These are phyloP conservation scores for Seriola dumerili DNA, from an alignment of 2,113 vertebrate species.

Conservation along the genomic window DNA sequence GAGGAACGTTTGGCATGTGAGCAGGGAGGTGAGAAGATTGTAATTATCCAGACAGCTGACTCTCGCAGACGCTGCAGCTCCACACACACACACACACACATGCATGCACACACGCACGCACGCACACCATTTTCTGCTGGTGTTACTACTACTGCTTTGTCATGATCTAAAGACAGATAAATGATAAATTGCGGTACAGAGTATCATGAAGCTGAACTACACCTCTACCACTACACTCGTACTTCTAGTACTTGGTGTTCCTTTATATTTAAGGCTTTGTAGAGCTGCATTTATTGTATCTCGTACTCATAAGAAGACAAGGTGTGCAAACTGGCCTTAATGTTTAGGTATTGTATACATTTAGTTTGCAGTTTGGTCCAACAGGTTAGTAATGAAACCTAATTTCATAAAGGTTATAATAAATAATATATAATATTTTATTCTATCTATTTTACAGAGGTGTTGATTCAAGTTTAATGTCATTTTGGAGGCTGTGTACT, in stretches of 20 bases:
- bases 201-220: background rate
- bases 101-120: conserved; percentile 2
- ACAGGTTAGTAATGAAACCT: background rate
- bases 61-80: background rate
- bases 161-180: background rate
- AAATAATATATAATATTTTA: background rate
- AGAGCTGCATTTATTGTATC: background rate
- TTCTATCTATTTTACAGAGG: background rate
- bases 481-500: no score
- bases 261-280: no score
- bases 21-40: conserved; percentile 22
- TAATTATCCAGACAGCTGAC: conserved; percentile 53
- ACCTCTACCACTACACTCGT: background rate
- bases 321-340: background rate
- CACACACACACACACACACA: conserved; percentile 3
- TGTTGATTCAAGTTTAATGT: background rate
- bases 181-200: background rate
- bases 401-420: background rate
- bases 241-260: no score
- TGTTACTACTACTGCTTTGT: no score
- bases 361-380: background rate
- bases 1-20: conserved; percentile 51
- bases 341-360: background rate
- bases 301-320: background rate
- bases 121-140: background rate